Percentiles rank a stretch among this genome's conserved stretches.
Evolutionary conservation across 1,140 invertebrate species (phyloP).

Genomic region (Ceratina australensis): DNA sequence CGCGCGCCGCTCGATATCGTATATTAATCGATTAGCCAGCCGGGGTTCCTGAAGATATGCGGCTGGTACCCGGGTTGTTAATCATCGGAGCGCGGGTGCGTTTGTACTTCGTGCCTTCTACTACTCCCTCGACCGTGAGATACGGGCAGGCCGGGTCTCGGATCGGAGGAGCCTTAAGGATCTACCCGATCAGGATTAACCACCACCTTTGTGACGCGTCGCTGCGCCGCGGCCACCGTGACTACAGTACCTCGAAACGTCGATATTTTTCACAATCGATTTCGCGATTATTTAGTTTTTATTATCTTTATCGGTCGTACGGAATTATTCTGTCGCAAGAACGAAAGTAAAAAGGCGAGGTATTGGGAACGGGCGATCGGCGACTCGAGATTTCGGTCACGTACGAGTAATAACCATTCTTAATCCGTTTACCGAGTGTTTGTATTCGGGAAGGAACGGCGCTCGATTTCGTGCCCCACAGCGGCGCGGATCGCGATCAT

Average conservation of each 20-base stretch:
- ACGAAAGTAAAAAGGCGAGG: neutral
- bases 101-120: conserved; percentile 56
- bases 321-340: neutral
- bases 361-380: neutral
- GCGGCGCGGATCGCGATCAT: conserved; percentile 50
- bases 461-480: conserved; percentile 38
- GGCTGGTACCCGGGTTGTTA: conserved; percentile 46
- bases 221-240: conserved; percentile 36
- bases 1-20: conserved; percentile 55
- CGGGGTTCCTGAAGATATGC: conserved; percentile 52
- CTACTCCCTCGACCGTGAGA: conserved; percentile 25
- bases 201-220: conserved; percentile 55
- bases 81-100: conserved; percentile 60
- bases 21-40: conserved; percentile 64
- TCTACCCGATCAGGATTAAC: conserved; percentile 46
- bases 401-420: neutral
- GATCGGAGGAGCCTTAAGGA: conserved; percentile 39
- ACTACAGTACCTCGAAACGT: conserved; percentile 7
- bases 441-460: neutral
- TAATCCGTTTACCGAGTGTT: neutral
- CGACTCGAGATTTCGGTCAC: neutral
- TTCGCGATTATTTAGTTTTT: too few relatives aligned
- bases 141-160: neutral
- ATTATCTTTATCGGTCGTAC: too few relatives aligned
- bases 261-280: too few relatives aligned